Evolutionary conservation across 2,797 vertebrate species (phyloP), one percentile per base, ranked within the genome.

Genomic region (Periophthalmus magnuspinnatus): DNA sequence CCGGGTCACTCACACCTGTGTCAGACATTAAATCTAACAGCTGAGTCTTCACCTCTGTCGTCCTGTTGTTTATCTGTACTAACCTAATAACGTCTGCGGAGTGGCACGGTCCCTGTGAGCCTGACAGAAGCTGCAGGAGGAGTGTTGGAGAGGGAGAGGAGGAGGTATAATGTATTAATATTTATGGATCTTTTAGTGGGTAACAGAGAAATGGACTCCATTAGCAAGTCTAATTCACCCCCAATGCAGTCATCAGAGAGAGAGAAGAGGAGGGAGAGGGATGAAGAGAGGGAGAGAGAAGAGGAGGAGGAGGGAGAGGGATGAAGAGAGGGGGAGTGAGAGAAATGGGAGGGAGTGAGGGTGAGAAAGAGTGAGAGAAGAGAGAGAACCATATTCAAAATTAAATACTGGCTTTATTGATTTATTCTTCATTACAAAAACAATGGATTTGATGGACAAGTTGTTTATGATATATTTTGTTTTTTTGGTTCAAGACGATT

Each of bases 151-250:
- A n/a, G 66, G 34, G 1, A 34, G n/a, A 2, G 57, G 28, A 28
- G n/a, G n/a, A 13, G 38, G 38, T 41, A 2, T 41, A 41, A 41
- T 41, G 45, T 76, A 90, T 91, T 88, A 88, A 92, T 91, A 92
- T 91, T 90, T 88, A 91, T 91, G 84, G 72, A 5, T 74, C 68
- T 71, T 86, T 84, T 84, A 80, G 81, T 67, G 61, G 77, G 81
- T 84, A 41, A 82, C 65, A 87, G 76, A 80, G 71, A 80, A 81
- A 84, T 74, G 57, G 71, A 76, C 79, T 72, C 61, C 81, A 91
- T 91, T 90, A 88, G 86, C 89, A 90, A 90, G 85, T 93, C 83
- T 91, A 91, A 90, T 91, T 80, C 77, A n/a, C 72, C 79, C 79
- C 73, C 81, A 24, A 38, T 33, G 74, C 65, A 75, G 67, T 77